These are phyloP conservation scores for Myodes glareolus DNA, from an alignment of 2,113 vertebrate species.

Conservation along the genomic window DNA sequence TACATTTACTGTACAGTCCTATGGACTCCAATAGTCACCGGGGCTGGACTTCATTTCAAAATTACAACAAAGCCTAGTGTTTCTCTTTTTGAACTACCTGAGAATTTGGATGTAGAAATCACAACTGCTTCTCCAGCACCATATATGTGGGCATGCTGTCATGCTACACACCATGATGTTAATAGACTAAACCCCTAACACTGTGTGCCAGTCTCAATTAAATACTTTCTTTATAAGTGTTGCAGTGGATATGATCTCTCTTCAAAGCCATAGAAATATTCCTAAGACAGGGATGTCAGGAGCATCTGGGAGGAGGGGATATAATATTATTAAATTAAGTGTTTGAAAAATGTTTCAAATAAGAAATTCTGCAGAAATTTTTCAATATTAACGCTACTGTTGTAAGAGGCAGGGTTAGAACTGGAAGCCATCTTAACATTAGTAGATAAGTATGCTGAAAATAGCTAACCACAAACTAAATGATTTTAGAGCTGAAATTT, in stretches of 20 bases:
- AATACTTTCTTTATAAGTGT: neutral
- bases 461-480: neutral
- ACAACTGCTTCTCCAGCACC: neutral
- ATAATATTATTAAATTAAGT: neutral
- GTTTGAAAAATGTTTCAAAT: neutral
- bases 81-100: neutral
- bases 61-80: neutral
- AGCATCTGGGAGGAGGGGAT: neutral
- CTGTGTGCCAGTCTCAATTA: neutral
- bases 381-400: neutral
- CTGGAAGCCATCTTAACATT: neutral
- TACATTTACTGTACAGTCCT: too few relatives aligned
- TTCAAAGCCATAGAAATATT: neutral
- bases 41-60: neutral
- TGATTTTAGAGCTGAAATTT: neutral
- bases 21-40: too few relatives aligned
- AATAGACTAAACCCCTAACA: neutral
- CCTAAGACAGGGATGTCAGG: neutral
- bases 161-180: neutral
- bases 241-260: neutral
- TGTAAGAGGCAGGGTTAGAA: neutral
- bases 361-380: neutral
- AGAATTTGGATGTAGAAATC: neutral
- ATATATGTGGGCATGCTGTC: fast-evolving
- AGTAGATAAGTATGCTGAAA: neutral